Percentiles rank a stretch among this genome's conserved stretches.
These are phyloP conservation scores for Carassius auratus DNA, from an alignment of 2,113 vertebrate species.

Conservation along the genomic window DNA sequence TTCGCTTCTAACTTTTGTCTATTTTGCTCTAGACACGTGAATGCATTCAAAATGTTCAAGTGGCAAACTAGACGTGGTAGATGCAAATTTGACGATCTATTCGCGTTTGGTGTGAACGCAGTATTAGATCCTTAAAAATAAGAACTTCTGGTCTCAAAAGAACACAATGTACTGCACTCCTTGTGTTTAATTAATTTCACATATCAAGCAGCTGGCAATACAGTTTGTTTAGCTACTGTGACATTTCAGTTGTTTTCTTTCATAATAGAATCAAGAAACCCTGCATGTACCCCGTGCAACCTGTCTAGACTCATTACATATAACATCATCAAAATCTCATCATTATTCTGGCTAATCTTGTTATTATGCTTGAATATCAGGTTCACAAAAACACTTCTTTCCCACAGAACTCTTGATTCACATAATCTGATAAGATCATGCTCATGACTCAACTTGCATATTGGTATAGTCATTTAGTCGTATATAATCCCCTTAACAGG, in stretches of 20 bases:
- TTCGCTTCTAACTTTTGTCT: too few species aligned
- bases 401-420: background rate
- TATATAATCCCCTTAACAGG: slow-evolving; percentile 38
- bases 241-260: background rate
- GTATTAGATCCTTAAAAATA: too few species aligned
- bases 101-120: too few species aligned
- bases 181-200: too few species aligned
- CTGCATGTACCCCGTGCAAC: background rate
- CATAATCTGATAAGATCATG: slow-evolving; percentile 15
- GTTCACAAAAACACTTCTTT: slow-evolving; percentile 17
- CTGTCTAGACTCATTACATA: background rate
- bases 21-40: too few species aligned
- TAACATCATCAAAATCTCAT: background rate
- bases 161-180: too few species aligned
- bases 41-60: too few species aligned
- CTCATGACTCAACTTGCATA: slow-evolving; percentile 3
- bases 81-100: too few species aligned
- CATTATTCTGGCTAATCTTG: background rate
- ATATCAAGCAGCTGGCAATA: background rate
- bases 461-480: slow-evolving; percentile 15
- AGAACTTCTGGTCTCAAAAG: too few species aligned
- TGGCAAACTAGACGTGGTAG: too few species aligned
- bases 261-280: background rate
- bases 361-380: background rate
- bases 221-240: background rate